Base-by-base conservation (phyloP, 2,113 vertebrate genomes). In the Saimiri boliviensis region DNA sequence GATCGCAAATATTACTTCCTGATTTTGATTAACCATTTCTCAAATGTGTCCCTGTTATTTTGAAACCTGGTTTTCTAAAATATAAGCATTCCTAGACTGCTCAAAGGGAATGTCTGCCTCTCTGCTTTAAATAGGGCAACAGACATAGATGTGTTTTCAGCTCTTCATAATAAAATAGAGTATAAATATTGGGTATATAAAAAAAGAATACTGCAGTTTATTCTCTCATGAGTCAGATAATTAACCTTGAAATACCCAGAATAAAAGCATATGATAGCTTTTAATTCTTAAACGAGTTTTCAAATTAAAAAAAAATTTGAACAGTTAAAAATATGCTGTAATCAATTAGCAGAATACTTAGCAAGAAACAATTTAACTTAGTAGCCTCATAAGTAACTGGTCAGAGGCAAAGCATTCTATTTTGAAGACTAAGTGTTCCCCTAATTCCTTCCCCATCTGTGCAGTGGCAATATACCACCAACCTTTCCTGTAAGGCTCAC, bases 11-110 rank as follows among this genome's bases (percentile, higher is more conserved):
- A 49, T 8, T 42, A 19, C 80, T 49, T 42, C 23, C 80, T 71
- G 66, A n/a, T 52, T 58, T 90, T 83, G 14, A 86, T 52, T 77
- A 88, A 54, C 5, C 16, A 25, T 83, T 82, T 87, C 49, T 88
- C 66, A 87, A 88, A 58, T 20, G 14, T 42, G 25, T 32, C 23
- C 21, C 81, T 74, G 4, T 74, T 82, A 76, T 86, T 83, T 84
- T 74, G 60, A 92, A 92, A 71, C 37, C 56, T 83, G 49, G 8
- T 68, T 77, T 91, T 89, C 85, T 95, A 93, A 84, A 93, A 94
- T 35, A 40, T 27, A 16, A 89, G 19, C 17, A 45, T 88, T 93
- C 16, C 20, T 81, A 70, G 13, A n/a, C 54, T 87, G 6, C 70
- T 47, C 47, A 45, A 66, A 86, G 54, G 37, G 60, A 90, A 90